Percentiles rank a stretch among this genome's conserved stretches.
These are phyloP conservation scores for Carettochelys insculpta DNA, from an alignment of 2,113 vertebrate species.

Conservation along the genomic window DNA sequence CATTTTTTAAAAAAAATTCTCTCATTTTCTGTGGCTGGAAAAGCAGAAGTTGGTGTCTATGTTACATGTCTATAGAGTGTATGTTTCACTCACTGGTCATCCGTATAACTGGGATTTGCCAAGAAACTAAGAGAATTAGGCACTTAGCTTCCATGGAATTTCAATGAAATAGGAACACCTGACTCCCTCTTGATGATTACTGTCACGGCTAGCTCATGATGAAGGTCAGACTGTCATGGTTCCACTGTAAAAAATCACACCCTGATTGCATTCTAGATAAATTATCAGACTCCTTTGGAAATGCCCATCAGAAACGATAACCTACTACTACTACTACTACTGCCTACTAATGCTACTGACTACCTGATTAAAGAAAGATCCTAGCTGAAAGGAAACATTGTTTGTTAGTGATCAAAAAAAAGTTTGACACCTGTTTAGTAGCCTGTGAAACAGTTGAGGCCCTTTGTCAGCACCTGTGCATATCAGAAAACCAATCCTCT, in stretches of 20 bases:
- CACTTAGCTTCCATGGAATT: neutral
- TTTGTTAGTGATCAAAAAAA: neutral
- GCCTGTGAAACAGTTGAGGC: neutral
- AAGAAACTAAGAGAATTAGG: neutral
- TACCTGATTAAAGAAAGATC: neutral
- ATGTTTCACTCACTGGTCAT: neutral
- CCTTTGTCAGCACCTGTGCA: neutral
- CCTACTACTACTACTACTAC: neutral
- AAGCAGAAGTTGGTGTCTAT: neutral
- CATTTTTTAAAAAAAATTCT: neutral
- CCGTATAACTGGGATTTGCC: neutral
- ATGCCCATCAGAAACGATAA: neutral
- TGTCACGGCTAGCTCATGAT: neutral
- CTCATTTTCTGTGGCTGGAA: neutral
- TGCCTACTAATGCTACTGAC: neutral
- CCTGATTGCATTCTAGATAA: neutral
- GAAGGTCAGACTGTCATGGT: neutral
- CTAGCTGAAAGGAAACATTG: neutral
- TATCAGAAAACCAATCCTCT: neutral
- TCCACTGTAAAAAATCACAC: neutral
- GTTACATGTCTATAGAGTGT: neutral
- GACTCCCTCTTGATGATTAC: neutral
- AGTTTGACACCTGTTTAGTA: neutral
- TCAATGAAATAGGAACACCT: neutral
- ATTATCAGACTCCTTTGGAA: neutral